Conservation (phyloP, 2,797 vertebrate species). For the Astyanax mexicanus region DNA sequence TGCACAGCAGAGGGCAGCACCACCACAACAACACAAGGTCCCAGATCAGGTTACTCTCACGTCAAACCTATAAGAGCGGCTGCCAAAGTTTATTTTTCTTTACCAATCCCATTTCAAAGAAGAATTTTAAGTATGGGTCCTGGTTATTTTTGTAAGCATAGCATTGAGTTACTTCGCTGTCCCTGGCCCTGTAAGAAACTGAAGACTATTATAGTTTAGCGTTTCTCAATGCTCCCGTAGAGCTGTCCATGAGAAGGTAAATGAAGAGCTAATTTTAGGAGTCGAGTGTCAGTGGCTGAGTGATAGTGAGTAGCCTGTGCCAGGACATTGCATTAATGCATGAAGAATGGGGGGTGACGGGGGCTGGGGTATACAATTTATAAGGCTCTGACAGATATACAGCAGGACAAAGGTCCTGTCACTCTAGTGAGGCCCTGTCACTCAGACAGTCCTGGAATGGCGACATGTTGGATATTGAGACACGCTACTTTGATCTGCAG, state of each 20-base stretch:
- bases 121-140: slow-evolving; percentile 19
- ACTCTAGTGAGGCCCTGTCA: slow-evolving; percentile 24
- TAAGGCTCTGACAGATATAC: slow-evolving; percentile 31
- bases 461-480: slow-evolving; percentile 16
- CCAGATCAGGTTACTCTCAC: slow-evolving; percentile 50
- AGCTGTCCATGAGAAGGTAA: slow-evolving; percentile 62
- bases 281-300: slow-evolving; percentile 64
- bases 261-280: slow-evolving; percentile 79
- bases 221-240: slow-evolving; percentile 36
- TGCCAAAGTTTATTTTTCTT: slow-evolving; percentile 47
- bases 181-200: slow-evolving; percentile 1
- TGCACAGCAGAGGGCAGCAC: slow-evolving; percentile 76
- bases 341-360: slow-evolving; percentile 47
- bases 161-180: slow-evolving; percentile 1
- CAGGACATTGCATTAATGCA: slow-evolving; percentile 66
- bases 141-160: slow-evolving; percentile 17
- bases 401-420: slow-evolving; percentile 44
- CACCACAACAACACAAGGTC: slow-evolving; percentile 45
- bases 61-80: slow-evolving; percentile 16
- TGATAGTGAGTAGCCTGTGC: slow-evolving; percentile 60
- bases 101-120: slow-evolving; percentile 26
- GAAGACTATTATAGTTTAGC: slow-evolving; percentile 16
- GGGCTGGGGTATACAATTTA: slow-evolving; percentile 15
- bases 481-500: slow-evolving; percentile 52
- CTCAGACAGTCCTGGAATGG: slow-evolving; percentile 51